Conservation (phyloP, 2,888 invertebrate genomes). For the Euphydryas editha region DNA sequence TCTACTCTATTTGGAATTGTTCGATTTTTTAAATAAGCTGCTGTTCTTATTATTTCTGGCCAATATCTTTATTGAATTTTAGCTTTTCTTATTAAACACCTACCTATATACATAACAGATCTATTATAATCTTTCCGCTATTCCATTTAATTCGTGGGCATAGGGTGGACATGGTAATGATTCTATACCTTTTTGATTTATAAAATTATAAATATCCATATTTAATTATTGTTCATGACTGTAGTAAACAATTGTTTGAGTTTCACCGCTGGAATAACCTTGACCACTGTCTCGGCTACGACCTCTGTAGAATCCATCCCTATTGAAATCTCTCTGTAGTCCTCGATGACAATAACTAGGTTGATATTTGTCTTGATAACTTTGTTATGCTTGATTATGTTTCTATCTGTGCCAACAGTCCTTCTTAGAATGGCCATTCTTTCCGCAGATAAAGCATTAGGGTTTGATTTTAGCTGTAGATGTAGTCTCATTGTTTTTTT, state of each 20-base stretch:
- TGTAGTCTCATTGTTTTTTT: no score
- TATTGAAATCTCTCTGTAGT: slow-evolving; percentile 1
- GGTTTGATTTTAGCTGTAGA: no score
- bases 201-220: slow-evolving; percentile 28
- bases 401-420: no score
- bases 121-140: slow-evolving; percentile 36
- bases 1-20: slow-evolving; percentile 20
- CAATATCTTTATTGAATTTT: slow-evolving; percentile 36
- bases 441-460: no score
- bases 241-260: slow-evolving; percentile 32
- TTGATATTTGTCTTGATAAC: no score
- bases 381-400: no score
- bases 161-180: slow-evolving; percentile 27
- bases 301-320: slow-evolving; percentile 29
- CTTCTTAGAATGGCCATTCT: no score
- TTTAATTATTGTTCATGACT: slow-evolving; percentile 43
- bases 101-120: slow-evolving; percentile 36
- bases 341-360: no score
- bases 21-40: slow-evolving; percentile 36
- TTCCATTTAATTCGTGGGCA: slow-evolving; percentile 22
- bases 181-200: slow-evolving; percentile 31
- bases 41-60: slow-evolving; percentile 37
- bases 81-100: slow-evolving; percentile 38
- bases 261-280: slow-evolving; percentile 14
- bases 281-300: neutral